Conservation (phyloP, 2,888 invertebrate genomes). For the Maniola hyperantus region DNA sequence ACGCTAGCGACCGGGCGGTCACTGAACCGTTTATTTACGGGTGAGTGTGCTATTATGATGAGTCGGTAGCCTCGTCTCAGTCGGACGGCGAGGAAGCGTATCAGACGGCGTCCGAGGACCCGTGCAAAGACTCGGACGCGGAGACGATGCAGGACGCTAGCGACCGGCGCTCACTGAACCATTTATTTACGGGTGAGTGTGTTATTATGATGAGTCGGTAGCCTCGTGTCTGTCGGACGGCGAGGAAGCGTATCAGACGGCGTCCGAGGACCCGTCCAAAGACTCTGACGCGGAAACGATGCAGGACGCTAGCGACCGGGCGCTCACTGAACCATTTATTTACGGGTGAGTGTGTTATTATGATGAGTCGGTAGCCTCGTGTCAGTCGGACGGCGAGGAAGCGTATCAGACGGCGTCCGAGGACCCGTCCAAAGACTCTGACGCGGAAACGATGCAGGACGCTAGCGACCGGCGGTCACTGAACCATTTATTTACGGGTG, state of each 20-base stretch:
- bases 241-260: constrained; percentile 83
- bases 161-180: not conserved
- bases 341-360: constrained; percentile 85
- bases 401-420: too few species aligned
- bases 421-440: too few species aligned
- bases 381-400: too few species aligned
- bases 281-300: constrained; percentile 67
- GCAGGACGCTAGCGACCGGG: constrained; percentile 75
- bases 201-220: constrained; percentile 72
- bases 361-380: too few species aligned
- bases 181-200: too few species aligned
- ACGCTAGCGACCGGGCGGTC: constrained; percentile 76
- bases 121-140: not conserved
- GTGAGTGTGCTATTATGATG: too few species aligned
- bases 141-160: not conserved
- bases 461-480: not conserved
- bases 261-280: constrained; percentile 75
- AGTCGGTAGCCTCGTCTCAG: too few species aligned
- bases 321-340: constrained; percentile 82
- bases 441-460: not conserved
- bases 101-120: too few species aligned
- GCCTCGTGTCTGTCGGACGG: constrained; percentile 57
- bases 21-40: constrained; percentile 85
- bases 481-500: not conserved
- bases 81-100: too few species aligned